phyloP scores from a whole-genome alignment of 23 tunicate genomes.

The Halocynthia aurantium region DNA sequence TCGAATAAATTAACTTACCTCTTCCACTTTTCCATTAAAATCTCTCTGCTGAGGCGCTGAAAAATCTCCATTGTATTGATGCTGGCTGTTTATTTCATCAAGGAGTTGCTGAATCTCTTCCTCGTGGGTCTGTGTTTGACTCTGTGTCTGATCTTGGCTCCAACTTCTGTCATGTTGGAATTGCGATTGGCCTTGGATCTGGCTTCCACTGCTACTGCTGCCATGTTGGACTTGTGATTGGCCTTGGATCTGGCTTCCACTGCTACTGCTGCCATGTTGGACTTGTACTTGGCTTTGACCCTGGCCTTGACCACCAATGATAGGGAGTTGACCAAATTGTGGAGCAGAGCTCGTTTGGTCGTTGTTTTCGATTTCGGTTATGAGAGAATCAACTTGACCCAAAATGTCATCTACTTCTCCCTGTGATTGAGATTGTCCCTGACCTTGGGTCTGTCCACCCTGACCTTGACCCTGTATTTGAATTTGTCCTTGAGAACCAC shows the following conservation, averaged over 20 bases:
- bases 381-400: constrained; percentile 3
- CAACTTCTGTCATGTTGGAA: not conserved
- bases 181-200: constrained; percentile 3
- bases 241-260: constrained; percentile 4
- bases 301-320: not conserved
- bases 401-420: constrained; percentile 14
- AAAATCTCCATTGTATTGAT: no score
- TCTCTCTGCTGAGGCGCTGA: no score
- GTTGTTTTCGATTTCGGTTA: not conserved
- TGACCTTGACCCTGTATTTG: constrained; percentile 40
- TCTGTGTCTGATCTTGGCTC: not conserved
- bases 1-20: no score
- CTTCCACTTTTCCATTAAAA: no score
- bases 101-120: no score
- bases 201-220: not conserved
- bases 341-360: not conserved
- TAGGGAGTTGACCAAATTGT: not conserved
- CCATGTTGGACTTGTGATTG: constrained; percentile 2
- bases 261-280: not conserved
- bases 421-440: constrained; percentile 24
- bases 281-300: not conserved
- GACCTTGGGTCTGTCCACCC: constrained; percentile 36
- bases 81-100: no score
- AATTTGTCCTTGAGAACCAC: constrained; percentile 11
- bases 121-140: not conserved